A percentile compares a stretch with the other conserved stretches of the same genome.
Evolutionary conservation across 2,888 invertebrate genomes (phyloP).

Genomic region (Leptothorax acervorum): DNA sequence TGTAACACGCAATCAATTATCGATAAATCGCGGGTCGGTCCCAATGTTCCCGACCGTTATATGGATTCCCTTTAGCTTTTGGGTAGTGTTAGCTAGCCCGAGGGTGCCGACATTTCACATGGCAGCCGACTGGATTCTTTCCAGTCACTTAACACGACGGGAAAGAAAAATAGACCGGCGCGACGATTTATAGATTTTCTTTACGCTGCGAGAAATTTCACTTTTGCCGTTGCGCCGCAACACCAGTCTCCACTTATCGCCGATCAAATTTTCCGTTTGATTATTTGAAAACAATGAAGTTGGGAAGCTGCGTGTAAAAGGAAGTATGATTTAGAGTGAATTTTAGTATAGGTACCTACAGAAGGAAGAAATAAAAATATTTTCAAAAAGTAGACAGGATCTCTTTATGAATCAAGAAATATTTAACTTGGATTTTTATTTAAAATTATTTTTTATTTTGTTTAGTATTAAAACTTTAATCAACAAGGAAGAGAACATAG

Average conservation of each 20-base stretch:
- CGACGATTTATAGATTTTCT: conserved; percentile 51
- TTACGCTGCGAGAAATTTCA: conserved; percentile 33
- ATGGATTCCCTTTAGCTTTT: conserved; percentile 50
- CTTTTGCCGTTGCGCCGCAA: neutral
- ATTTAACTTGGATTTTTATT: neutral
- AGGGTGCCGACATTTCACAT: conserved; percentile 33
- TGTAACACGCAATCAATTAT: conserved; percentile 68
- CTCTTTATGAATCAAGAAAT: neutral
- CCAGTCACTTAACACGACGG: conserved; percentile 55
- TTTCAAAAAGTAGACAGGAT: neutral
- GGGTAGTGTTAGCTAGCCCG: conserved; percentile 9
- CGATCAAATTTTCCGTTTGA: conserved; percentile 18
- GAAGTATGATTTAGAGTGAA: neutral
- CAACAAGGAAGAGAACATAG: neutral
- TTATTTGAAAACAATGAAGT: conserved; percentile 13
- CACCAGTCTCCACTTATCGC: conserved; percentile 6
- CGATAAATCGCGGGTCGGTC: conserved; percentile 71
- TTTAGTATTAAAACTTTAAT: neutral
- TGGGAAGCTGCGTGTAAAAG: neutral
- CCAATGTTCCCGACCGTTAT: conserved; percentile 66
- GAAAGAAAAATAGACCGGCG: conserved; percentile 33
- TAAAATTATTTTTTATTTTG: too few species aligned
- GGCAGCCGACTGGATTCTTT: conserved; percentile 50
- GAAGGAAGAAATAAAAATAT: neutral
- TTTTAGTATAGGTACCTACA: neutral